A percentile compares a stretch with the other conserved stretches of the same genome.
Conservation (phyloP, 2,888 invertebrate species). For the Trichogramma evanescens region DNA sequence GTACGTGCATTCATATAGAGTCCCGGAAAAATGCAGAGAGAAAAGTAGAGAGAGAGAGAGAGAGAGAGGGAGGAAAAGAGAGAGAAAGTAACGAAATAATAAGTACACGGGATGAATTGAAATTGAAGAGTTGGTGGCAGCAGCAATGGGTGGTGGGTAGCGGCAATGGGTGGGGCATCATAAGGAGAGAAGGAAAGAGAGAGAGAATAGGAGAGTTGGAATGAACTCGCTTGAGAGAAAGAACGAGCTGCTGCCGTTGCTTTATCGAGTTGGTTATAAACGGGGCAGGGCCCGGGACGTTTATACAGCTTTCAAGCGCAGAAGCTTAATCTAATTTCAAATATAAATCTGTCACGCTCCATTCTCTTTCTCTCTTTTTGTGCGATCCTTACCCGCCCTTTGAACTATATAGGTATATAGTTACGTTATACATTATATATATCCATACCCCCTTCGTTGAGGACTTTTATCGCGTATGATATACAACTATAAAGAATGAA, state of each 20-base stretch:
- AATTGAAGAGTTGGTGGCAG: slow-evolving; percentile 9
- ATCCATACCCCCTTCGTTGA: too few relatives aligned
- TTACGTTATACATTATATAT: too few relatives aligned
- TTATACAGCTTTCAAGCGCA: slow-evolving; percentile 48
- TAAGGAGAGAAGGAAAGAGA: slow-evolving; percentile 17
- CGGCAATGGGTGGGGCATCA: slow-evolving; percentile 6
- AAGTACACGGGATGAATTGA: slow-evolving; percentile 20
- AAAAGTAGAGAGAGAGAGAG: not conserved
- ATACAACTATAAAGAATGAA: too few relatives aligned
- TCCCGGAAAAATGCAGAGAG: too few relatives aligned
- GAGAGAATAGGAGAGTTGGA: slow-evolving; percentile 23
- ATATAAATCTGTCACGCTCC: slow-evolving; percentile 46
- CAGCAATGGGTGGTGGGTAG: slow-evolving; percentile 6
- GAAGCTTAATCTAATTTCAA: slow-evolving; percentile 48
- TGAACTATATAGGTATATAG: not conserved
- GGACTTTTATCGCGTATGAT: too few relatives aligned
- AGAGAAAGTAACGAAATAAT: slow-evolving; percentile 10
- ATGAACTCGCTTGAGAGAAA: slow-evolving; percentile 14
- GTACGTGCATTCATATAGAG: not conserved
- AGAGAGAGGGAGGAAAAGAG: slow-evolving; percentile 2
- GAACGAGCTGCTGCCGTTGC: slow-evolving; percentile 33
- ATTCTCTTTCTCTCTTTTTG: slow-evolving; percentile 26
- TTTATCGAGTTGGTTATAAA: slow-evolving; percentile 44
- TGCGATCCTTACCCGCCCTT: slow-evolving; percentile 25
- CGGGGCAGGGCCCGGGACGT: slow-evolving; percentile 37